Conservation (phyloP, 2,797 vertebrate species). For the Lates japonicus region DNA sequence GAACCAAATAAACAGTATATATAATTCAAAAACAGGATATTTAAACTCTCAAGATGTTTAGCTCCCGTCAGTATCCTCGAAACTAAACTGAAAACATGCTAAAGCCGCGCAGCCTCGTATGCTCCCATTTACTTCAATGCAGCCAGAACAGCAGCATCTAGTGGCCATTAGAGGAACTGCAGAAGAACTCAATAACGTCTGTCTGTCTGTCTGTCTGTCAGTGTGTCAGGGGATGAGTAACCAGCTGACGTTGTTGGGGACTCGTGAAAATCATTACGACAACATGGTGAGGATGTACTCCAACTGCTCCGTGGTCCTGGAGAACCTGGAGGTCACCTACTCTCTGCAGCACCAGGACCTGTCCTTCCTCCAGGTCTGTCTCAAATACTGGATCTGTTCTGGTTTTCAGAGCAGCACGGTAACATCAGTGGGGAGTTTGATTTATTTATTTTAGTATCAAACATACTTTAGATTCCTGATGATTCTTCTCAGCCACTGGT, state of each 20-base stretch:
- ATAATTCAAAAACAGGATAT: too few relatives aligned
- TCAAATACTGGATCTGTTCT: too few relatives aligned
- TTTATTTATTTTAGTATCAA: too few relatives aligned
- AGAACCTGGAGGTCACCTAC: conserved; percentile 95
- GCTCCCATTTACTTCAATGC: background rate
- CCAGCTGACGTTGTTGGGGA: conserved; percentile 88
- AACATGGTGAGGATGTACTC: conserved; percentile 91
- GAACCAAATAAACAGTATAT: too few relatives aligned
- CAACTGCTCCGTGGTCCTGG: conserved; percentile 93
- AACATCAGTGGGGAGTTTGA: too few relatives aligned
- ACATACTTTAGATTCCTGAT: too few relatives aligned
- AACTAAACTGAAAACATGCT: too few relatives aligned
- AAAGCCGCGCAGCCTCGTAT: too few relatives aligned
- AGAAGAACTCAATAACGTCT: background rate
- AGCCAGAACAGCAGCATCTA: background rate
- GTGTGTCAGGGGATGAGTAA: conserved; percentile 94
- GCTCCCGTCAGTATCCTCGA: too few relatives aligned
- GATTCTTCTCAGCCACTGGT: background rate
- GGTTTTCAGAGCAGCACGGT: too few relatives aligned
- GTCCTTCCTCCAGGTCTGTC: conserved; percentile 90
- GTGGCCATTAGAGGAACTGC: background rate
- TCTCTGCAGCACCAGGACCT: conserved; percentile 88
- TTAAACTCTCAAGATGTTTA: too few relatives aligned
- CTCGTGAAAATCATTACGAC: conserved; percentile 89
- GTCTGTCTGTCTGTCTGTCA: conserved; percentile 59